Evolutionary conservation across 2,797 vertebrate species (phyloP), one percentile per base, ranked within the genome.

Genomic region (Acrossocheilus fasciatus): DNA sequence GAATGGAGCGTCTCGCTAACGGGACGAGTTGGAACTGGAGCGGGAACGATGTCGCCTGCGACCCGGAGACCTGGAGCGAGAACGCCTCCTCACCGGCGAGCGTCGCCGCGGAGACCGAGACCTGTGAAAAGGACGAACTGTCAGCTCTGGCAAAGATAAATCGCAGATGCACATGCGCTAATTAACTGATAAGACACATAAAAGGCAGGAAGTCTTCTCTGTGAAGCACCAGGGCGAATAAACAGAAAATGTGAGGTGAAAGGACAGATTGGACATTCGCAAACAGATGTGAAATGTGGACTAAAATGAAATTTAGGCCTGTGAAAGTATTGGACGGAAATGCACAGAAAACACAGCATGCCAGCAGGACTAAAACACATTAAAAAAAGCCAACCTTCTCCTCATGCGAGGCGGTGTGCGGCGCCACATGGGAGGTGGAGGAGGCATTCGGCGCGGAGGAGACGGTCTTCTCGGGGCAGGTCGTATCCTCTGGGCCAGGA

Each of bases 1-100:
- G 80, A 59, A 62, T 36, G 30, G 18, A 30, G 14, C 14, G 75
- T 85, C 87, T 88, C 18, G 95, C 93, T 98, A 99, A 95, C 97
- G 96, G 9, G 98, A 99, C 26, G 98, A 99, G 94, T 99, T 99
- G 8, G 98, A 99, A 91, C 98, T 99, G 92, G 98, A 99, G 50
- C 98, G 97, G 90, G 98, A 99, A 81, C 97, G 96, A 81, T 99
- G 98, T 81, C 98, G 97, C 77, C 98, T 95, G 82, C 97, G 97
- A 1, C 97, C 98, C 0, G 98, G 97, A 70, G 98, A 99, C 59
- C 98, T 95, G 77, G 97, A 98, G 18, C 97, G 95, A 14, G 97
- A 96, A 1, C 98, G 96, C 17, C 98, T 94, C 18, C 98, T 97
- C 2, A 95, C 95, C 0, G 98, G 98, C 0, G 98, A 99, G 17